Conservation (phyloP, 1,140 invertebrate genomes). For the Zaprionus ornatus region DNA sequence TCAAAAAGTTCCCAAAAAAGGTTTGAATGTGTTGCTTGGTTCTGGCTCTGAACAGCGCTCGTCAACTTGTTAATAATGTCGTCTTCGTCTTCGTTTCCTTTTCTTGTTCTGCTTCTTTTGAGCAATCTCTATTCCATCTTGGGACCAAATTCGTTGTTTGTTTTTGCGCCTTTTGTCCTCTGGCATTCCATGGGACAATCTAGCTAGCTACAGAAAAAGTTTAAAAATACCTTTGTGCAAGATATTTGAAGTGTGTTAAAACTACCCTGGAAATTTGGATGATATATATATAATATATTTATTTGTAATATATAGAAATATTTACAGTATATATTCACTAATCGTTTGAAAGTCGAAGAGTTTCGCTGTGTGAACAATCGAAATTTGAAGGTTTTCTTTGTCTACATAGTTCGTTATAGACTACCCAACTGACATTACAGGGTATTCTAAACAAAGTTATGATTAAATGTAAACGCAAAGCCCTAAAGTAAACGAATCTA, state of each 20-base stretch:
- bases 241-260: background rate
- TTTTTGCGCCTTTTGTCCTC: slow-evolving; percentile 26
- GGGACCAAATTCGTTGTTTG: slow-evolving; percentile 28
- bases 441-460: slow-evolving; percentile 3
- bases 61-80: slow-evolving; percentile 51
- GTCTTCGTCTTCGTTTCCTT: slow-evolving; percentile 5
- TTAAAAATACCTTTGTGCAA: background rate
- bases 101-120: background rate
- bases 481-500: slow-evolving; percentile 20
- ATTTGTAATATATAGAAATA: too few relatives aligned
- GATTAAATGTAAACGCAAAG: slow-evolving; percentile 17
- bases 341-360: too few relatives aligned
- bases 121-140: slow-evolving; percentile 20
- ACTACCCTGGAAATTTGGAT: background rate
- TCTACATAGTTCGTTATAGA: too few relatives aligned
- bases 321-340: too few relatives aligned
- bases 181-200: slow-evolving; percentile 25
- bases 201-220: background rate
- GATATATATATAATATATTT: background rate
- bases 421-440: background rate
- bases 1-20: slow-evolving; percentile 14
- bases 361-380: too few relatives aligned
- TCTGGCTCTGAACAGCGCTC: slow-evolving; percentile 39
- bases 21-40: slow-evolving; percentile 25
- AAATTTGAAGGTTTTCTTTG: too few relatives aligned